Evolutionary conservation across 64 coral and sea anemone genomes (phyloP).

Genomic region (Pocillopora verrucosa): DNA sequence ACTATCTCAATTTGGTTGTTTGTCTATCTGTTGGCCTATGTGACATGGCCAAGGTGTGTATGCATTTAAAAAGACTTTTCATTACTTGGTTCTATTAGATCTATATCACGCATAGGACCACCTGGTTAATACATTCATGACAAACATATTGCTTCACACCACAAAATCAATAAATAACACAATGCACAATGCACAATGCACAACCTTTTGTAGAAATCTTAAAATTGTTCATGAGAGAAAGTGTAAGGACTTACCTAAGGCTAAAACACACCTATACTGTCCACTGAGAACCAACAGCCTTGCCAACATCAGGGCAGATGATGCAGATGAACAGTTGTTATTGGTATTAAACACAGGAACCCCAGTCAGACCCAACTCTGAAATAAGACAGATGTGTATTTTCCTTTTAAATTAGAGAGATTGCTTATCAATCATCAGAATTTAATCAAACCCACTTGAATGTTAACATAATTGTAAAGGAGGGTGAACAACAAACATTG

Average conservation of each 20-base stretch:
- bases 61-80: not conserved
- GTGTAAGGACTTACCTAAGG: slow-evolving; percentile 53
- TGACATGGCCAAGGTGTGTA: not conserved
- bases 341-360: slow-evolving; percentile 91
- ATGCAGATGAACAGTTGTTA: slow-evolving; percentile 91
- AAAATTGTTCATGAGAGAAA: not conserved
- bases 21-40: not conserved
- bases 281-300: slow-evolving; percentile 81
- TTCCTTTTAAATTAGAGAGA: too few species aligned
- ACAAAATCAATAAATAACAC: too few species aligned
- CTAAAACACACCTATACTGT: slow-evolving; percentile 86
- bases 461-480: too few species aligned
- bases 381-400: not conserved
- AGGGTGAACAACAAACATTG: too few species aligned
- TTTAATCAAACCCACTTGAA: too few species aligned
- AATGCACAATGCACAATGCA: too few species aligned
- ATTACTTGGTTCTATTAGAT: too few species aligned
- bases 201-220: not conserved
- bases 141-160: too few species aligned
- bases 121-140: not conserved
- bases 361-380: slow-evolving; percentile 88
- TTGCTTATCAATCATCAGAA: too few species aligned
- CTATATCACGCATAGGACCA: too few species aligned
- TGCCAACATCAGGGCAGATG: slow-evolving; percentile 84
- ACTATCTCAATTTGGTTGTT: not conserved